A percentile compares a stretch with the other conserved stretches of the same genome.
Evolutionary conservation across 2,113 vertebrate genomes (phyloP).

Genomic region (Cyprinus carpio): DNA sequence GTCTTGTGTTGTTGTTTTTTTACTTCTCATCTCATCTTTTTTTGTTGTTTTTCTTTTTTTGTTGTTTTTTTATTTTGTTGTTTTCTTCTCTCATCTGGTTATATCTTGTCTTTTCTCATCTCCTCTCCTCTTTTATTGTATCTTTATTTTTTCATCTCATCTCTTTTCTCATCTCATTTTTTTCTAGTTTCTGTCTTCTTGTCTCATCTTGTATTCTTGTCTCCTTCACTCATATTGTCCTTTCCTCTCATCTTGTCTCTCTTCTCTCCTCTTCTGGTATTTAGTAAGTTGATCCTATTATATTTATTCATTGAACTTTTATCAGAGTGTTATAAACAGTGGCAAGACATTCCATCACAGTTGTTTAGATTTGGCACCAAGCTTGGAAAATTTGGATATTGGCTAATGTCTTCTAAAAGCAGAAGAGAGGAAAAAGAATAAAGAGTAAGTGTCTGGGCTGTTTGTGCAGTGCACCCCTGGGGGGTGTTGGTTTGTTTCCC

Average conservation of each 20-base stretch:
- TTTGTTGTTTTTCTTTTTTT: background rate
- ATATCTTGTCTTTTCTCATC: background rate
- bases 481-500: conserved; percentile 25
- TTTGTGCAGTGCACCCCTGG: background rate
- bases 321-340: background rate
- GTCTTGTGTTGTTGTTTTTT: background rate
- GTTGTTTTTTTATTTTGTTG: no score
- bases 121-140: background rate
- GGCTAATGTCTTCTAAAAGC: background rate
- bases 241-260: no score
- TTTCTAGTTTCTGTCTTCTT: background rate
- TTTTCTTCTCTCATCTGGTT: background rate
- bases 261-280: background rate
- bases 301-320: background rate
- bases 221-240: background rate
- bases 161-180: background rate
- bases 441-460: background rate
- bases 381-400: background rate
- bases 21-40: background rate
- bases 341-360: background rate
- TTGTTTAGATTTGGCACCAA: background rate
- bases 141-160: background rate
- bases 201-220: background rate
- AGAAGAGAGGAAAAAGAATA: background rate
- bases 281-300: background rate